These are phyloP conservation scores for Cryptomyrus ogoouensis DNA, from an alignment of 2,113 vertebrate genomes.

Conservation along the genomic window DNA sequence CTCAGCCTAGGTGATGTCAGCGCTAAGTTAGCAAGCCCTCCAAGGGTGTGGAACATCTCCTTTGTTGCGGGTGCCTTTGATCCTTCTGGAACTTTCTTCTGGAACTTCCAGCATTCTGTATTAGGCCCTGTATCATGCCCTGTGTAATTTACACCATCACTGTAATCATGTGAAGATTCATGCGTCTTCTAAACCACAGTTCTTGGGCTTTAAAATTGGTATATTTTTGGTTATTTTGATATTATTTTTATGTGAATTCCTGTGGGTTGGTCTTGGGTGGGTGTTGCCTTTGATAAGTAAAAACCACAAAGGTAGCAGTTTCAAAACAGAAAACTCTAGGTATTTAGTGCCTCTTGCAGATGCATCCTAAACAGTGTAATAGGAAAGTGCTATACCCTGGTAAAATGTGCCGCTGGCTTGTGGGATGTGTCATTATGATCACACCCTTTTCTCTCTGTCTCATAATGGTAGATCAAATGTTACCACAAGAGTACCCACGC, in stretches of 20 bases:
- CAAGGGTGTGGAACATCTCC: background rate
- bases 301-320: background rate
- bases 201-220: background rate
- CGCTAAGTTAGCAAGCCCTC: background rate
- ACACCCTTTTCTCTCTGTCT: background rate
- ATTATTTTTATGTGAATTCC: slow-evolving; percentile 6
- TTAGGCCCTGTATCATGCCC: background rate
- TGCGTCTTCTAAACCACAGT: background rate
- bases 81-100: background rate
- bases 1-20: background rate
- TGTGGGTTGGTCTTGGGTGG: background rate
- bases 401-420: background rate
- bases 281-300: background rate
- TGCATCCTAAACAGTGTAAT: background rate
- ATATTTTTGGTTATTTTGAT: background rate
- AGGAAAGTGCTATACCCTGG: background rate
- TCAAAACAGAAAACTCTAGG: background rate
- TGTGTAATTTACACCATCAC: background rate
- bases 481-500: slow-evolving; percentile 70
- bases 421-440: background rate
- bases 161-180: background rate
- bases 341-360: background rate
- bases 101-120: background rate
- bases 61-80: background rate
- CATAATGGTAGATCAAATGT: slow-evolving; percentile 72